Evolutionary conservation across 2,113 vertebrate species (phyloP).

Genomic region (Epinephelus cyanopodus): DNA sequence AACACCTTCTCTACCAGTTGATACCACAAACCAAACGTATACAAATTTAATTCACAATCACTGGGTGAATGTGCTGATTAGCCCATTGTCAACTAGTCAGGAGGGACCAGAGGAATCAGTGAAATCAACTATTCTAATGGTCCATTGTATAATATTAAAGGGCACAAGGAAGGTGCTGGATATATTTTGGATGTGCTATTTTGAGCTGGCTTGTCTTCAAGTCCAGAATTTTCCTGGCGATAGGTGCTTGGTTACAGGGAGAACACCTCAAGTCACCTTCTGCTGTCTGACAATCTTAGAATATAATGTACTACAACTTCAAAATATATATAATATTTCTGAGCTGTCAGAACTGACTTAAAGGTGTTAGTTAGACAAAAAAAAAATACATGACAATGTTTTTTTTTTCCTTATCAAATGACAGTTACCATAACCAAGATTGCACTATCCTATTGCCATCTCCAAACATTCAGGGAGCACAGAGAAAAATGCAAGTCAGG

Average conservation of each 20-base stretch:
- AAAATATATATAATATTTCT: background rate
- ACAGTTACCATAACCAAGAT: background rate
- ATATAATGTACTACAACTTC: background rate
- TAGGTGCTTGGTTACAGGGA: background rate
- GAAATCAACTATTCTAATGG: background rate
- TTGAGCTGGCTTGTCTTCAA: background rate
- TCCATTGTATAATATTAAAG: background rate
- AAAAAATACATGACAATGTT: background rate
- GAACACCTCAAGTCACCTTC: background rate
- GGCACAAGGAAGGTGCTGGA: background rate
- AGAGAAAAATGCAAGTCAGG: background rate
- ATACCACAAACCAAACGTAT: background rate
- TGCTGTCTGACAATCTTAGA: background rate
- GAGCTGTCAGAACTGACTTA: background rate
- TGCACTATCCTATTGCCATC: background rate
- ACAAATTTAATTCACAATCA: background rate
- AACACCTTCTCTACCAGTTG: background rate
- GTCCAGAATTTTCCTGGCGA: background rate
- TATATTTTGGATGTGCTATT: background rate
- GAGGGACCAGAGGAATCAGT: background rate
- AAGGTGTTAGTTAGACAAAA: background rate
- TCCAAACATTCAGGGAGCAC: background rate
- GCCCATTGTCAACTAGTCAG: background rate
- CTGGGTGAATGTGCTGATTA: background rate
- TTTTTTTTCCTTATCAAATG: background rate